phyloP scores from a whole-genome alignment of 2,113 vertebrate species.

The Corvus moneduloides region DNA sequence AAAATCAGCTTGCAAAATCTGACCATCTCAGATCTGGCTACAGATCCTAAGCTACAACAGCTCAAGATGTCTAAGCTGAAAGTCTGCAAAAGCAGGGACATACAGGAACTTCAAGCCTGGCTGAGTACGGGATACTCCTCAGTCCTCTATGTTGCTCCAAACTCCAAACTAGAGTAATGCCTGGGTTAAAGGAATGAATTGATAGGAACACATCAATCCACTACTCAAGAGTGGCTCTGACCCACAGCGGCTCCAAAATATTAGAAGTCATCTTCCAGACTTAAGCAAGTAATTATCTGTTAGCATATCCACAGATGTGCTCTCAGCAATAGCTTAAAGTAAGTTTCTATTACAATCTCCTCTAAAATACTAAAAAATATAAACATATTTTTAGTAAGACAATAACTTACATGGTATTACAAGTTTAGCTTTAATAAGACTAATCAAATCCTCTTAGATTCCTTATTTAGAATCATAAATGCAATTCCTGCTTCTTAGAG shows the following conservation, averaged over 20 bases:
- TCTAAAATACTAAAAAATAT: neutral
- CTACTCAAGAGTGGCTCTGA: neutral
- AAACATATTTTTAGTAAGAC: neutral
- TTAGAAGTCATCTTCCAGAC: neutral
- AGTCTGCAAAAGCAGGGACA: neutral
- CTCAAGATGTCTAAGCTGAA: neutral
- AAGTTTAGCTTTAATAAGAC: neutral
- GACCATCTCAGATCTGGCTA: neutral
- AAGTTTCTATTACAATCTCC: neutral
- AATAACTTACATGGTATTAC: neutral
- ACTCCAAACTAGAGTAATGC: neutral
- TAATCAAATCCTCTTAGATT: neutral
- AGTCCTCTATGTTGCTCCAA: accelerated
- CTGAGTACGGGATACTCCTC: neutral
- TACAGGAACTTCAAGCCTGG: neutral
- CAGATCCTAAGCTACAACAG: neutral
- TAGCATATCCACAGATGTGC: neutral
- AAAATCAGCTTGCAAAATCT: neutral
- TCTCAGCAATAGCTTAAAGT: neutral
- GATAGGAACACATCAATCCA: neutral
- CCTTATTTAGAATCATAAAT: neutral
- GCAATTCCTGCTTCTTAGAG: neutral
- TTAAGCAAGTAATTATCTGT: neutral
- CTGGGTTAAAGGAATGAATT: neutral
- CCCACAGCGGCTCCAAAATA: neutral